These are phyloP conservation scores for Andrena chrysosceles DNA, from an alignment of 2,888 invertebrate species.

Conservation along the genomic window DNA sequence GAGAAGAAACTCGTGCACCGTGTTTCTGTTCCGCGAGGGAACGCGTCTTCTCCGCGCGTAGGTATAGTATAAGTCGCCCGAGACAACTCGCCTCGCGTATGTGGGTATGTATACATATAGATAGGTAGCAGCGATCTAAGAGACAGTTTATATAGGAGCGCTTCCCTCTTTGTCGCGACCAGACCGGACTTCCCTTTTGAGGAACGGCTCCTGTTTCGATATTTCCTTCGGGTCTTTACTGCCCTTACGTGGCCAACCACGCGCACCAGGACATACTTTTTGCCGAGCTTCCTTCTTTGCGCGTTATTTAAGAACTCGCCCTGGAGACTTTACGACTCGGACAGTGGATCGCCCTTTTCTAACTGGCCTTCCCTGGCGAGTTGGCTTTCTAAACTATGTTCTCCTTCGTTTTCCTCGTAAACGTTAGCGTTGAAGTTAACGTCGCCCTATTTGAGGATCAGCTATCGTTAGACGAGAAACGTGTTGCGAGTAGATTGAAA, in stretches of 20 bases:
- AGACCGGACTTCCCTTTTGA: conserved; percentile 1
- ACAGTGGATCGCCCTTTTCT: not conserved
- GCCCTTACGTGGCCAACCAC: conserved; percentile 3
- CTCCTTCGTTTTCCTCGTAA: too few species aligned
- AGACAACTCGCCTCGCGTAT: conserved; percentile 7
- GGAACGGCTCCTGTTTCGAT: conserved; percentile 1
- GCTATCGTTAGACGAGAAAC: too few species aligned
- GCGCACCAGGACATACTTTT: not conserved
- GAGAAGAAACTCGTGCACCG: conserved; percentile 21
- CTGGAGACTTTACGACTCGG: conserved; percentile 2
- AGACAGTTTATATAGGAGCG: conserved; percentile 24
- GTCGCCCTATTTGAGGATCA: too few species aligned
- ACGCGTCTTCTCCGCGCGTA: conserved; percentile 22
- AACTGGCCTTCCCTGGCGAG: not conserved
- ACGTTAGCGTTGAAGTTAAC: too few species aligned
- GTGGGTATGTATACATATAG: too few species aligned
- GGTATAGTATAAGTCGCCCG: not conserved
- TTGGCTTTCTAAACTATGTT: not conserved
- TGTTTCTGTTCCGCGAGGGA: not conserved
- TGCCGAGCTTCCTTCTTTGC: not conserved
- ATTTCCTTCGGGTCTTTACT: not conserved
- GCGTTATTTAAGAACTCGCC: conserved; percentile 25
- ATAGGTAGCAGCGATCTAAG: conserved; percentile 11
- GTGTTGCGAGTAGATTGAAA: too few species aligned
- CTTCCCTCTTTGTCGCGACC: not conserved